Evolutionary conservation across 2,888 invertebrate species (phyloP), one percentile per base, ranked within the genome.

Genomic region (Strigamia transsilvanica): DNA sequence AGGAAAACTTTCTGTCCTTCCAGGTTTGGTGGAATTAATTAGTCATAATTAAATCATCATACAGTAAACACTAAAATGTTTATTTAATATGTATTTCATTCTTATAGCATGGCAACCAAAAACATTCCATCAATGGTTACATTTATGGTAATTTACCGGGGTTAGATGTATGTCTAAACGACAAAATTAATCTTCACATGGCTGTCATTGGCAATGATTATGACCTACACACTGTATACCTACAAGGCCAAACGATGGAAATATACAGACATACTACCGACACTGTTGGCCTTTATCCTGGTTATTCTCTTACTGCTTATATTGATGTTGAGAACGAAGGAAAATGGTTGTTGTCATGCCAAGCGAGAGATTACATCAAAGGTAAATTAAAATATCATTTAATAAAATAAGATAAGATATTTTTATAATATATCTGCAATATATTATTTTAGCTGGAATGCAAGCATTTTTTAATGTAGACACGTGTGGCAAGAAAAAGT

Each of bases 171-270:
- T 83, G 83, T 23, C 46, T 78, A 12, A 84, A 84, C 9, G 83
- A 84, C 13, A 83, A 82, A 81, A 80, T 84, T 56, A 84, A 83
- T 66, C 84, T 84, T 83, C 83, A 84, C 51, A 61, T 85, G 18
- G 83, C 85, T 10, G 84, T 83, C 2, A 82, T 84, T 81, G 84
- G 84, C 0, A 83, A 84, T 2, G 83, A 83, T 32, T 80, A 84
- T 4, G 84, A 85, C 61, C 83, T 83, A 46, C 85, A 85, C 82
- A 84, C 84, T 2, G 83, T 83, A 5, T 84, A 84, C 38, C 82
- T 84, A 21, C 84, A 84, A 23, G 84, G 84, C 10, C 82, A 84
- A 12, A 84, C 84, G 4, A 82, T 82, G 78, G 77, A 34, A 27
- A 7, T 78, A 21, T 82, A 77, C 27, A 27, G 79, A 18, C 82